Base-by-base conservation (phyloP, 1,140 invertebrate genomes). In the Eupristina koningsbergeri region DNA sequence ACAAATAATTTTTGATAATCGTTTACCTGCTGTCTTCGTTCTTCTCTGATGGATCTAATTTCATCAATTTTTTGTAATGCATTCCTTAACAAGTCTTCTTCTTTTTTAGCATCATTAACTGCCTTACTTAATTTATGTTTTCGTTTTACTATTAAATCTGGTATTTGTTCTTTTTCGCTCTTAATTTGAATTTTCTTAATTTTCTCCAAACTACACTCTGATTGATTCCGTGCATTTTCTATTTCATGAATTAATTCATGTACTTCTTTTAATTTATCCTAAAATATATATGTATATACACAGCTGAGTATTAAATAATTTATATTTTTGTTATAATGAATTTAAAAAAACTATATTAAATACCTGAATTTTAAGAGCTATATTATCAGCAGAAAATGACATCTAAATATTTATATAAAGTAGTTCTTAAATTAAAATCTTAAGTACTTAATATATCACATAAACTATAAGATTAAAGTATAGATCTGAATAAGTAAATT, bases 51-150 rank as follows among this genome's bases (percentile, higher is more conserved):
- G n/a, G 94, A 94, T 75, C 97, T 94, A 74, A 99, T 98, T 91
- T 98, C 97, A 88, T 96, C 95, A 77, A 99, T 98, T 89, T 96
- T 96, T 31, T 95, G 94, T 31, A 98, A 89, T 0, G 97, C 96
- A 85, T 95, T 94, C 31, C 97, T 91, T n/a, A 98, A 92, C 0
- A 97, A 91, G 81, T 96, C 95, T 87, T 98, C 96, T 91, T 98
- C 97, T 86, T 95, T 94, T 83, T 96, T 94, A 1, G 97, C 95
- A 89, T 98, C 97, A 39, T 93, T 91, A 63, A 97, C 92, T 0
- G 96, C 96, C 31, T 95, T 94, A 89, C 95, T 96, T 69, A 93
- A 94, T 90, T 96, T 97, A 41, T 98, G 90, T 90, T 97, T 97
- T 87, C 95, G 94, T 90, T 96, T 93, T 85, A 93, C 93, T 86